Evolutionary conservation across 2,113 vertebrate species (phyloP), one percentile per base, ranked within the genome.

Genomic region (Corythornis madagascariensis): DNA sequence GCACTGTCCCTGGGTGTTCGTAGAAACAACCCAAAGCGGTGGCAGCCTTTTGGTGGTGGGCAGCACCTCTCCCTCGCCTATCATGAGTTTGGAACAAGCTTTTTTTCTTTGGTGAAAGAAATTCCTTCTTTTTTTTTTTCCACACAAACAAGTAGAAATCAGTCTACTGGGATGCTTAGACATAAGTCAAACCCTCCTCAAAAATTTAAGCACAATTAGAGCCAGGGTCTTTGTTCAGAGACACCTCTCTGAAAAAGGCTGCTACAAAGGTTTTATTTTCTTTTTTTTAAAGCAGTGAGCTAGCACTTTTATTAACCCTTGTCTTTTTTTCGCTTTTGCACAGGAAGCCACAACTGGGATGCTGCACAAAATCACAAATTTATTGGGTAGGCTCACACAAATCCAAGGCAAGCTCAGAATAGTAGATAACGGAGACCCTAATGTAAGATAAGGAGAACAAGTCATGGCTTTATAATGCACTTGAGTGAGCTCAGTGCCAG

Each of bases 1-100:
- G 50, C 73, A 4, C 17, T 4, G 4, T 20, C 88, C 77, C 70
- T 1, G 2, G 1, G 21, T 8, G 0, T 11, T 31, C 33, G 10
- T 3, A 29, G 50, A 6, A 2, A 0, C 69, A 33, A 4, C 40
- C 69, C 48, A 1, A 4, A 22, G n/a, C 0, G 3, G 29, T 19
- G 43, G 53, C 59, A 80, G 59, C 33, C 29, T 48, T 35, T 28
- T 5, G 25, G 67, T 9, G 18, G 40, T 16, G 45, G 83, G 75
- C 35, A 85, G 18, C 33, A 16, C 38, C 38, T 18, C 6, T 38
- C 76, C 79, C 48, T 24, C 9, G 14, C 13, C 78, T 5, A 12
- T 0, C 3, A 1, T 0, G 4, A 73, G 15, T 11, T 28, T 72
- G 59, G 48, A 92, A 83, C 19, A 6, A 70, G 65, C 13, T 33